Conservation (phyloP, 2,797 vertebrate genomes). For the Streptopelia turtur region DNA sequence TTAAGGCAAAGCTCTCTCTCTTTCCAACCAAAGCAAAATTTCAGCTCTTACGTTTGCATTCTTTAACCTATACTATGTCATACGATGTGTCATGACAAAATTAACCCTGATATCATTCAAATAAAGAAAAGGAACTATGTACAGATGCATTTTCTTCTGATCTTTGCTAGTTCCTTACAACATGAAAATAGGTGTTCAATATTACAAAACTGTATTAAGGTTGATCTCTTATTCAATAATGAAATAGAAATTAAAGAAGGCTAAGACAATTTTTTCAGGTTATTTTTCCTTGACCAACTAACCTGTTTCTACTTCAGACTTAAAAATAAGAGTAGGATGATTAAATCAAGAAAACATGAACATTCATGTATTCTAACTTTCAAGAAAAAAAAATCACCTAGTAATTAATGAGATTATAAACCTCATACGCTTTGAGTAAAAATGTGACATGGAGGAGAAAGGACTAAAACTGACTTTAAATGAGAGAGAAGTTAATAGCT, state of each 20-base stretch:
- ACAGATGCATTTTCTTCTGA: neutral
- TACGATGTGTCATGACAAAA: neutral
- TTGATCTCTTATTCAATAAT: neutral
- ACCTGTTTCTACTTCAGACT: neutral
- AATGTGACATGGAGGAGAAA: neutral
- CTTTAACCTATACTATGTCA: neutral
- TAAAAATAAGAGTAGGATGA: neutral
- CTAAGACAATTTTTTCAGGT: neutral
- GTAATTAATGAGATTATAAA: neutral
- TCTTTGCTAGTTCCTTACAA: neutral
- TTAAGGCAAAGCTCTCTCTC: neutral
- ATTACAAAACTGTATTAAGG: neutral
- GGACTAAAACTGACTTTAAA: conserved; percentile 6
- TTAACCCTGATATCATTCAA: neutral
- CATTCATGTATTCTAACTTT: neutral
- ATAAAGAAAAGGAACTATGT: neutral
- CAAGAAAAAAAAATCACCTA: neutral
- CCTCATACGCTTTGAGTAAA: neutral
- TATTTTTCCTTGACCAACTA: neutral
- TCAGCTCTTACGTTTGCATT: neutral
- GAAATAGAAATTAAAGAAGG: neutral
- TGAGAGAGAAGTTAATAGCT: conserved; percentile 14
- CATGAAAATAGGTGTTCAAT: neutral
- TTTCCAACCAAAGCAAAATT: neutral
- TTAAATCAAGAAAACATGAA: neutral